A percentile compares a stretch with the other conserved stretches of the same genome.
Conservation (phyloP, 2,888 invertebrate genomes). For the Xanthorhoe spadicearia region DNA sequence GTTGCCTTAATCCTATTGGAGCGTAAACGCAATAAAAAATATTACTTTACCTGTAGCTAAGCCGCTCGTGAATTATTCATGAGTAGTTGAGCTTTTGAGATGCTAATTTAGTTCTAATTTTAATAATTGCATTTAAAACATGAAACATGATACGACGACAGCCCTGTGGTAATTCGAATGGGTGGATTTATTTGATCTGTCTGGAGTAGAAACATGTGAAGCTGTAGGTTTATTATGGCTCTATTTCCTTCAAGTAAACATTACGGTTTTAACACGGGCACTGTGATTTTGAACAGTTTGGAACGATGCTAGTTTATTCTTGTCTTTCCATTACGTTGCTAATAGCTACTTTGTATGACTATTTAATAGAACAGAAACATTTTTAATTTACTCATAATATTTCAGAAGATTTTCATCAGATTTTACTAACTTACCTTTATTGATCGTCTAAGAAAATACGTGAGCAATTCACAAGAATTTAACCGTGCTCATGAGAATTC, state of each 20-base stretch:
- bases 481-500: conserved; percentile 23
- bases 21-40: conserved; percentile 53
- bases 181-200: conserved; percentile 28
- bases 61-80: conserved; percentile 62
- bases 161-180: conserved; percentile 38
- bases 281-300: neutral
- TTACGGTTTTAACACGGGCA: neutral
- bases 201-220: conserved; percentile 22
- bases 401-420: too few species aligned
- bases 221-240: conserved; percentile 22
- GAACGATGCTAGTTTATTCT: neutral
- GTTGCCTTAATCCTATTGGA: conserved; percentile 39
- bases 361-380: neutral
- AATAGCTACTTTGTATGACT: neutral
- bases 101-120: conserved; percentile 68
- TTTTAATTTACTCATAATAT: neutral
- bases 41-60: conserved; percentile 50
- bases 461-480: conserved; percentile 22
- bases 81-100: conserved; percentile 57
- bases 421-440: neutral
- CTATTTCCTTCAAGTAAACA: conserved; percentile 7
- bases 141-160: conserved; percentile 58
- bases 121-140: conserved; percentile 67
- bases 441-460: conserved; percentile 10
- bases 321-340: neutral